Evolutionary conservation across 2,888 invertebrate genomes (phyloP).

Genomic region (Chymomyza fuscimana): DNA sequence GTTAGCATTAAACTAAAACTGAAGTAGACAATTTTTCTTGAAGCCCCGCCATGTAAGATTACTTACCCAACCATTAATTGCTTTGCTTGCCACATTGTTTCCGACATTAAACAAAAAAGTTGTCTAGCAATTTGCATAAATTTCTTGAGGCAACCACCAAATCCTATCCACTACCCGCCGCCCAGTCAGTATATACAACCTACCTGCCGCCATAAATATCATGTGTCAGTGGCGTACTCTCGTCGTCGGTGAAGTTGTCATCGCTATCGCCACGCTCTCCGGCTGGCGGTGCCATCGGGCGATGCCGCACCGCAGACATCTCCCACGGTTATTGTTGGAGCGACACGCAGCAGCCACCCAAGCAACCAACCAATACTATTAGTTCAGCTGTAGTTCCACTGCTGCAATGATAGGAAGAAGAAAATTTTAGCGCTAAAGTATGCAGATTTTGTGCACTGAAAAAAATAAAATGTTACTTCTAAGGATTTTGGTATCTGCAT

Average conservation of each 20-base stretch:
- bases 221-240: constrained; percentile 91
- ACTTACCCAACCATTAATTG: constrained; percentile 1
- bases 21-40: neutral
- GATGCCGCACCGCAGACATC: constrained; percentile 85
- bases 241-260: constrained; percentile 91
- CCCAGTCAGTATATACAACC: constrained; percentile 54
- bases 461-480: too few species aligned
- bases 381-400: constrained; percentile 2
- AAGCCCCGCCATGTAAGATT: neutral
- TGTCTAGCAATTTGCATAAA: constrained; percentile 52
- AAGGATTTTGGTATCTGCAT: too few species aligned
- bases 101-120: constrained; percentile 12
- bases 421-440: neutral
- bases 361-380: constrained; percentile 8
- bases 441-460: neutral
- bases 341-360: constrained; percentile 6
- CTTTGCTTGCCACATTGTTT: constrained; percentile 18
- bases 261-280: constrained; percentile 82
- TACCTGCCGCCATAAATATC: constrained; percentile 96
- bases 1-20: neutral
- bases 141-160: constrained; percentile 10
- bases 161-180: neutral
- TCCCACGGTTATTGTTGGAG: constrained; percentile 69
- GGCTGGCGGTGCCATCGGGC: constrained; percentile 80
- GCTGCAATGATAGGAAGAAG: constrained; percentile 29